Base-by-base conservation (phyloP, 2,888 invertebrate genomes). In the Drosophila peninsularis region DNA sequence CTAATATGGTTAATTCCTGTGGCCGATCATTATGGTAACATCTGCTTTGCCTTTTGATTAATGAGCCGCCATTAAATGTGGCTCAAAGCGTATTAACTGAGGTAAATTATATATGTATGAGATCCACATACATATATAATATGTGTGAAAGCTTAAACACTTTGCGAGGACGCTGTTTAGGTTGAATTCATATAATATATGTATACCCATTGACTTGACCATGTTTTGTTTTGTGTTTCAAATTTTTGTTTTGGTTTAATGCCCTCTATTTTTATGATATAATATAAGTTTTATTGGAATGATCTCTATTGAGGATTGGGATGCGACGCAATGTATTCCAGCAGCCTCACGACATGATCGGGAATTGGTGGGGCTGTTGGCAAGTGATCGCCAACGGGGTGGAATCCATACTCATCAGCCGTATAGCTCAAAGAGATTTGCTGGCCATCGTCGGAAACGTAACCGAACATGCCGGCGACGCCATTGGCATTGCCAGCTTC, bases 361-460 rank as follows among this genome's bases (percentile, higher is more conserved):
- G 94, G 94, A 64, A 94, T 93, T 21, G 94, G 94, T 2, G 93
- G 94, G 0, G 94, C 88, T 2, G 93, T 93, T 54, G 92, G 92
- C 69, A 92, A 69, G 82, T 91, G 91, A 2, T 57, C 82, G 42
- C 92, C 94, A 62, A 65, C 45, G 7, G 94, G 93, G 32, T 92
- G 93, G 93, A 88, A 94, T 66, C 95, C 95, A 78, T 93, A 93
- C 82, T 94, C 94, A 91, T 95, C 91, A 81, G 95, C 95, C 2
- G 88, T 71, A 92, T 94, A 95, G 36, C 74, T 77, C 11, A 93
- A 3, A 0, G 71, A 14, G 80, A 93, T 80, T 0, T 45, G 65
- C 13, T 80, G 55, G 32, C 95, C 95, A 13, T 93, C 94, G 14
- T 94, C 94, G 17, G 93, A 91, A 32, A 93, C 91, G 91, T 93